phyloP scores from a whole-genome alignment of 2,113 vertebrate genomes.

The Nyctereutes procyonoides region DNA sequence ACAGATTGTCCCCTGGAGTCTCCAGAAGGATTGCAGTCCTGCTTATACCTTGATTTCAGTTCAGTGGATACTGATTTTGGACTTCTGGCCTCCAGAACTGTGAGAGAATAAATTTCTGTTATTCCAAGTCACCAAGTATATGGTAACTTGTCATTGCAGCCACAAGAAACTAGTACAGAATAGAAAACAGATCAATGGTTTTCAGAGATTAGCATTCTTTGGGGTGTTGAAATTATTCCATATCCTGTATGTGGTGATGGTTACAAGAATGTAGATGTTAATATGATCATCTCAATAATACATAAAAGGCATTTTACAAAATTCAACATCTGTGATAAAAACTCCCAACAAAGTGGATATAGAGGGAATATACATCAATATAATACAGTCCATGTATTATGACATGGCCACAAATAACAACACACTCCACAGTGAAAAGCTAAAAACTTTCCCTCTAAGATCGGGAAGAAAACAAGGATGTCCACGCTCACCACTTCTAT shows the following conservation, averaged over 20 bases:
- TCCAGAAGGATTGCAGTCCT: too few species aligned
- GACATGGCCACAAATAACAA: neutral
- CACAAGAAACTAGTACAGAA: neutral
- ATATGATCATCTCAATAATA: neutral
- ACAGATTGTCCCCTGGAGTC: neutral
- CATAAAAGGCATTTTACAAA: neutral
- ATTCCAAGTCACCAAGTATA: neutral
- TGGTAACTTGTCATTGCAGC: neutral
- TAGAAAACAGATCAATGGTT: neutral
- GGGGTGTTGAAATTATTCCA: neutral
- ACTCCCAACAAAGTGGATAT: neutral
- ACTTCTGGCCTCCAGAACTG: neutral
- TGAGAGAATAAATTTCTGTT: neutral
- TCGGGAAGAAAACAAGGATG: neutral
- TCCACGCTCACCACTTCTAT: neutral
- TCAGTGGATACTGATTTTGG: neutral
- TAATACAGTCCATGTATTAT: neutral
- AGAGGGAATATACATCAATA: neutral
- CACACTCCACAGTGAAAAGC: neutral
- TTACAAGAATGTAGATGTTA: neutral
- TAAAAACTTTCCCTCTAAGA: neutral
- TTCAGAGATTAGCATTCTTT: neutral
- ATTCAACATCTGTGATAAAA: neutral
- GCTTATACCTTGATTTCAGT: neutral
- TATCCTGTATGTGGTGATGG: neutral